Percentiles rank a stretch among this genome's conserved stretches.
phyloP scores from a whole-genome alignment of 2,888 invertebrate species.

The Maniola hyperantus region DNA sequence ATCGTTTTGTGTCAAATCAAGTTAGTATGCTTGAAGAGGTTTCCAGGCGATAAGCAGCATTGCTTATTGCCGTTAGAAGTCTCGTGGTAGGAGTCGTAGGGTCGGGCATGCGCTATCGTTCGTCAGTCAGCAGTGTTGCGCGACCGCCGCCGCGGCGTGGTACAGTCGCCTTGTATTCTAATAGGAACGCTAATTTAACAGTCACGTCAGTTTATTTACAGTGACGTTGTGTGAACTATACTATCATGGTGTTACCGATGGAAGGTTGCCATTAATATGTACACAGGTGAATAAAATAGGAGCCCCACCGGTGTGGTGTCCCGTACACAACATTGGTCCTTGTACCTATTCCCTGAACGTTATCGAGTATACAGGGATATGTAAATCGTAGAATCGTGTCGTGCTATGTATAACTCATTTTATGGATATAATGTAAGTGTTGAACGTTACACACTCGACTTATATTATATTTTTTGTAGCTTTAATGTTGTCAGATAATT shows the following conservation, averaged over 20 bases:
- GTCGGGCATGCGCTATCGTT: conserved; percentile 77
- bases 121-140: conserved; percentile 76
- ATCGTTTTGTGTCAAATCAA: conserved; percentile 37
- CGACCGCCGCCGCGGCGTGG: conserved; percentile 71
- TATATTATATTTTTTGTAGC: conserved; percentile 5
- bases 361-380: conserved; percentile 50
- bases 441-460: conserved; percentile 11
- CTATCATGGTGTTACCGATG: conserved; percentile 56
- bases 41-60: conserved; percentile 48
- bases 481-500: conserved; percentile 2
- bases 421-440: conserved; percentile 36
- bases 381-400: conserved; percentile 41
- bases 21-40: conserved; percentile 27
- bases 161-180: conserved; percentile 56
- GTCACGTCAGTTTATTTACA: conserved; percentile 66
- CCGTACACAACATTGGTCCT: conserved; percentile 38
- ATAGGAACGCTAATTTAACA: conserved; percentile 58
- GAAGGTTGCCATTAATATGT: conserved; percentile 56
- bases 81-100: conserved; percentile 69
- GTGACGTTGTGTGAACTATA: conserved; percentile 71
- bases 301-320: conserved; percentile 23
- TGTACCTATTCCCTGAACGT: conserved; percentile 50
- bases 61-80: conserved; percentile 50
- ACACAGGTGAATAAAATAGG: conserved; percentile 60
- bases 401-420: conserved; percentile 40